These are phyloP conservation scores for Dinocampus coccinellae DNA, from an alignment of 2,888 invertebrate genomes.

Conservation along the genomic window DNA sequence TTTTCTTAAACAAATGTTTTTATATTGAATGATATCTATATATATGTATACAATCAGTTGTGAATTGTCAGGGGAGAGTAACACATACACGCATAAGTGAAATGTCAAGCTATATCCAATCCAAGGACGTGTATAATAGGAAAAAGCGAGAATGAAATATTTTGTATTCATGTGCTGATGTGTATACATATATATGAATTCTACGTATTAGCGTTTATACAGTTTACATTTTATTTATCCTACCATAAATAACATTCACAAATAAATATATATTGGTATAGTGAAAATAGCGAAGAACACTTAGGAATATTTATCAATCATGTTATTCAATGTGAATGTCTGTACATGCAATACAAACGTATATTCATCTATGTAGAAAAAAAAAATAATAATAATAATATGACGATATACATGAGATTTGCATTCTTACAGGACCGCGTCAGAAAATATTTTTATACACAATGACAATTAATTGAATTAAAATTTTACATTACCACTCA, in stretches of 20 bases:
- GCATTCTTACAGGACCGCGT: constrained; percentile 56
- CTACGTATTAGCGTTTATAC: background rate
- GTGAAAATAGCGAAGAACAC: background rate
- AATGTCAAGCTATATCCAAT: constrained; percentile 62
- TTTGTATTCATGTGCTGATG: constrained; percentile 15
- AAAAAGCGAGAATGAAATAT: constrained; percentile 47
- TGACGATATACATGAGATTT: constrained; percentile 35
- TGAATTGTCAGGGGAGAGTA: constrained; percentile 18
- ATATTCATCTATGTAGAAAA: constrained; percentile 31
- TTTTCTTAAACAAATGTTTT: too few relatives aligned
- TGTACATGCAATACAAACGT: constrained; percentile 3
- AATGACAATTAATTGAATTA: constrained; percentile 29
- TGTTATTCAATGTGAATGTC: too few relatives aligned
- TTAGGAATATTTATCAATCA: background rate
- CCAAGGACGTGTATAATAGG: constrained; percentile 56
- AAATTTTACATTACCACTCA: constrained; percentile 12
- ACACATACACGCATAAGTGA: constrained; percentile 50
- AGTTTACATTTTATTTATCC: background rate
- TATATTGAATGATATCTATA: too few relatives aligned
- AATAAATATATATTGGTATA: background rate
- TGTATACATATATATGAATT: background rate
- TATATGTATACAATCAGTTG: constrained; percentile 10
- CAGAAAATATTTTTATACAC: constrained; percentile 45
- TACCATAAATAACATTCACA: background rate
- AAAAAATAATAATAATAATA: background rate